A percentile compares a stretch with the other conserved stretches of the same genome.
Conservation (phyloP, 2,113 vertebrate species). For the Halichoerus grypus region DNA sequence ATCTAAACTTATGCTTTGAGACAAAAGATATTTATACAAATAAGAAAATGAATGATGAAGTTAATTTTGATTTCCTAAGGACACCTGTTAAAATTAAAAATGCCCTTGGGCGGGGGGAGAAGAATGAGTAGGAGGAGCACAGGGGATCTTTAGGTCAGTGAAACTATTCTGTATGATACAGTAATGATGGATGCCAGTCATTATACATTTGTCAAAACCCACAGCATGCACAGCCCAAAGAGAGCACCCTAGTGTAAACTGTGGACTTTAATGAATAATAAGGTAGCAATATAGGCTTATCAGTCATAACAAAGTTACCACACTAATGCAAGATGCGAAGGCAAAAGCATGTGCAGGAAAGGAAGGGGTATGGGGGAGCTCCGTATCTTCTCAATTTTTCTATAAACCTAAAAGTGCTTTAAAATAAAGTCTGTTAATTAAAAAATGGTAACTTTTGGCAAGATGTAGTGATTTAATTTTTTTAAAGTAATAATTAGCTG, state of each 20-base stretch:
- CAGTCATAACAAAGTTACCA: not conserved
- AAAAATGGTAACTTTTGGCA: not conserved
- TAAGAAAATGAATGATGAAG: not conserved
- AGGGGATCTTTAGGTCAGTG: not conserved
- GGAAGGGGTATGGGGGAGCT: not conserved
- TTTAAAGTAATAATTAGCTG: not conserved
- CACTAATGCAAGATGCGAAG: not conserved
- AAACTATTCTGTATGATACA: not conserved
- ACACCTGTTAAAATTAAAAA: slow-evolving; percentile 16
- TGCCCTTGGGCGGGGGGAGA: too few relatives aligned
- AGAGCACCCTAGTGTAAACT: not conserved
- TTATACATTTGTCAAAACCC: not conserved
- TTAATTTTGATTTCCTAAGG: not conserved
- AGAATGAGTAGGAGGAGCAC: not conserved
- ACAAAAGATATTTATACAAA: not conserved
- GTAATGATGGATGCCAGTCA: not conserved
- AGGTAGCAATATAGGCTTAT: not conserved
- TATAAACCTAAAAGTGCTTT: not conserved
- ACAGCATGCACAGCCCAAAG: not conserved
- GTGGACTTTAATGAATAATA: too few relatives aligned
- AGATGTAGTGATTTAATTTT: not conserved
- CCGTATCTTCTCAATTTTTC: not conserved
- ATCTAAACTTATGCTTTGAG: not conserved
- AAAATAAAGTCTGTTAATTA: not conserved
- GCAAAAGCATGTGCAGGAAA: not conserved